Base-by-base conservation (phyloP, 2,888 invertebrate species). In the Caradrina kadenii region DNA sequence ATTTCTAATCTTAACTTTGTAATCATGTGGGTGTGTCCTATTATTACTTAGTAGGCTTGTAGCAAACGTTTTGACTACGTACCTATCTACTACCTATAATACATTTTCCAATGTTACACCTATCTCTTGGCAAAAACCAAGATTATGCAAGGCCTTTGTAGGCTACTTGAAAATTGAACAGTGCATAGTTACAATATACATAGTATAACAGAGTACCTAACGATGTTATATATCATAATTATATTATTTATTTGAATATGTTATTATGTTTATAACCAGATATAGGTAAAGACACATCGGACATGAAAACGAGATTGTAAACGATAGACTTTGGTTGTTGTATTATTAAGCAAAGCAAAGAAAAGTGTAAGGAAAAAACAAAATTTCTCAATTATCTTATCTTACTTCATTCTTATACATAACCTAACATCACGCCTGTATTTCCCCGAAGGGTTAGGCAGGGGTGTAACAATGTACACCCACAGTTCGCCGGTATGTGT, bases 1-100 rank as follows among this genome's bases (percentile, higher is more conserved):
- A 54, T 61, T 62, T 53, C 50, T 78, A 63, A 73, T 59, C 73
- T 39, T 54, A 58, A 70, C 31, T 59, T 65, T 42, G 48, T 56
- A 68, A 52, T 55, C 48, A 17, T 50, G 45, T 53, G 48, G 55
- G 60, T 61, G 76, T 76, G 60, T 39, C 52, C 22, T 50, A 21
- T 74, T 49, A 42, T 62, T 79, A 58, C 35, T 63, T 62, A 48
- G 10, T 55, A 21, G 10, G 2, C 15, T 62, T 19, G 22, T 73
- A 21, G n/a, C 6, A 21, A 35, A 49, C 5, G 15, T 22, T 72
- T 59, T 31, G 42, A 17, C 17, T 55, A 58, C n/a, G 31, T 22
- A 52, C 17, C n/a, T 55, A 42, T 6, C 22, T 58, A n/a, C 7
- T 54, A n/a, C n/a, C n/a, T n/a, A 45, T 45, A 45, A 45, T 45